Percentiles rank a stretch among this genome's conserved stretches.
Conservation (phyloP, 1,140 invertebrate genomes). For the Hesperophylax magnus region DNA sequence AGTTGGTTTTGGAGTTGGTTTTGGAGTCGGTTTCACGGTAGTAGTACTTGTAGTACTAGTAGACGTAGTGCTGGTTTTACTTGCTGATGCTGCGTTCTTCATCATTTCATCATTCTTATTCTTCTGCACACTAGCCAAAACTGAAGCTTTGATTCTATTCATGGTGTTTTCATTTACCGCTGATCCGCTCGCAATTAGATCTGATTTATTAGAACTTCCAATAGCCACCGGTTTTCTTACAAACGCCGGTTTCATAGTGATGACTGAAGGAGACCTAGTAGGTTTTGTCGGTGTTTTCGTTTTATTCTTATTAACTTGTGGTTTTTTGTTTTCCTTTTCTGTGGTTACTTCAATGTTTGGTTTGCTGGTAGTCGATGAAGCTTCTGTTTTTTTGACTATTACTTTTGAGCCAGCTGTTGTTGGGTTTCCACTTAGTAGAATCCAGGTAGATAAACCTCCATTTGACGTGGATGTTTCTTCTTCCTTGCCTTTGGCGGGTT, state of each 20-base stretch:
- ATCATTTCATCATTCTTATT: constrained; percentile 64
- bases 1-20: constrained; percentile 55
- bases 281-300: constrained; percentile 55
- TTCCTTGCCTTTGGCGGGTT: constrained; percentile 57
- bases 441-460: constrained; percentile 82
- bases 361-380: constrained; percentile 1
- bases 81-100: constrained; percentile 42
- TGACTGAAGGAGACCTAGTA: constrained; percentile 37
- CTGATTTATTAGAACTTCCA: constrained; percentile 68
- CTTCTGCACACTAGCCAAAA: constrained; percentile 67
- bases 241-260: constrained; percentile 47
- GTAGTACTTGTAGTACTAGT: constrained; percentile 44
- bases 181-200: constrained; percentile 67
- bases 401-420: constrained; percentile 62
- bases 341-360: constrained; percentile 58
- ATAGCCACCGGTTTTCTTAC: constrained; percentile 58
- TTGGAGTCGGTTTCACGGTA: no score
- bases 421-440: constrained; percentile 75
- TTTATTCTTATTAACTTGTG: constrained; percentile 63
- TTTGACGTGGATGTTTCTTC: constrained; percentile 73
- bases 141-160: constrained; percentile 70
- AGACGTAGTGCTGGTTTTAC: constrained; percentile 45
- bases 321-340: constrained; percentile 53
- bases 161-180: constrained; percentile 69
- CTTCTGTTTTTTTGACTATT: constrained; percentile 59